Conservation (phyloP, 2,797 vertebrate genomes). For the Megaceryle alcyon region DNA sequence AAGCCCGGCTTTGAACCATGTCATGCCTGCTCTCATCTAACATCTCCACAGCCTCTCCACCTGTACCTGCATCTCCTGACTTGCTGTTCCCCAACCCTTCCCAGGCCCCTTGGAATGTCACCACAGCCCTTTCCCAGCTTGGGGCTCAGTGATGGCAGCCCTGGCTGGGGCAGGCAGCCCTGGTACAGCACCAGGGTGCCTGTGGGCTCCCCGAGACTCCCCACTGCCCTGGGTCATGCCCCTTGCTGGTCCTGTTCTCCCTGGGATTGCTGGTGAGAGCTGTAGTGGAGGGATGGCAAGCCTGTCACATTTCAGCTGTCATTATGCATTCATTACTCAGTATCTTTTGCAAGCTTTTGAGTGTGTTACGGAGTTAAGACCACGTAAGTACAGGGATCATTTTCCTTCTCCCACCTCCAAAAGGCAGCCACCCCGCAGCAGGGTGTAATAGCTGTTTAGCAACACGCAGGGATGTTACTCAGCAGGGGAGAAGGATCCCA, state of each 20-base stretch:
- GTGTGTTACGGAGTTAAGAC: background rate
- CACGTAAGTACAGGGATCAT: constrained; percentile 44
- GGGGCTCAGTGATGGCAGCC: background rate
- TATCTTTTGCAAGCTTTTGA: constrained; percentile 33
- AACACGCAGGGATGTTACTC: background rate
- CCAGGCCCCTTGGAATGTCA: background rate
- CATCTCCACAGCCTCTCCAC: background rate
- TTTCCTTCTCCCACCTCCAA: constrained; percentile 47
- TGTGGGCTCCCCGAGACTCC: background rate
- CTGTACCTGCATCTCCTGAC: background rate
- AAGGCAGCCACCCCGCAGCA: background rate
- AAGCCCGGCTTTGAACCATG: background rate
- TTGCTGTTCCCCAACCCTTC: background rate
- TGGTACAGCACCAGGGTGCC: too few species aligned
- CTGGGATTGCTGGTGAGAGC: background rate
- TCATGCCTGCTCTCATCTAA: accelerated
- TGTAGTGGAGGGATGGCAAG: background rate
- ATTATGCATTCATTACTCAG: background rate
- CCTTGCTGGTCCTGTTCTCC: background rate
- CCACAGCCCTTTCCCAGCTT: background rate
- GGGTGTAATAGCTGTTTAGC: constrained; percentile 30
- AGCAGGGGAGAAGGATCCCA: constrained; percentile 35
- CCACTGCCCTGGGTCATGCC: background rate
- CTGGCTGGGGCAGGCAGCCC: background rate
- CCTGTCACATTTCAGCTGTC: background rate